Base-by-base conservation (phyloP, 2,888 invertebrate genomes). In the Agriotes lineatus region DNA sequence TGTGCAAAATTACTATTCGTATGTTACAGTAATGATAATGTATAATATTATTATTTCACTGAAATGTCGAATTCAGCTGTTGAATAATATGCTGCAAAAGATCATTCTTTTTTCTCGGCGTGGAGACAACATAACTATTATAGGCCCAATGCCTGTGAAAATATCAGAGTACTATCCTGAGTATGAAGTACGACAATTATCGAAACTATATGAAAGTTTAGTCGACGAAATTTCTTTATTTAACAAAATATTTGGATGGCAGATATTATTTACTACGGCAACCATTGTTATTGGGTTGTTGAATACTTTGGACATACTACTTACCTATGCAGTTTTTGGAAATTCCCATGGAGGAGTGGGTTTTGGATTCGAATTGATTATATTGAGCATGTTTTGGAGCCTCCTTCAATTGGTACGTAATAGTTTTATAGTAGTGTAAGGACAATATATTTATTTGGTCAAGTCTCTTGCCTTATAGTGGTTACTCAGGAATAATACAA, bases 201-300 rank as follows among this genome's bases (percentile, higher is more conserved):
- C 56, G 6, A 19, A 39, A 22, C 9, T 22, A n/a, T 56, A 56
- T 16, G 56, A 56, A 56, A 37, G 3, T n/a, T 33, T 39, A 9
- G 22, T 56, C 12, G 22, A 4, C 4, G 37, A 39, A 6, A 20
- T 56, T 39, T 7, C 6, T 12, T 22, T 37, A 12, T 56, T 56
- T n/a, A 56, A 56, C 19, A 30, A 37, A 35, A n/a, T 56, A 14
- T 56, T 56, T 12, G 56, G 56, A 37, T 56, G 56, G 56, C 56
- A 56, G 9, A 56, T 56, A 19, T 14, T 56, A 35, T 39, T 56
- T 14, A 39, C 14, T 12, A 56, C 39, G 4, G 56, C 56, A 7
- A 39, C 37, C 3, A 56, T 39, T 9, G 39, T 56, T 3, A 20
- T 56, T 1, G 56, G 56, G 20, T 20, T 56, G 5, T 19, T 56